phyloP scores from a whole-genome alignment of 2,888 invertebrate genomes.

The Sphaeridia pumilis region DNA sequence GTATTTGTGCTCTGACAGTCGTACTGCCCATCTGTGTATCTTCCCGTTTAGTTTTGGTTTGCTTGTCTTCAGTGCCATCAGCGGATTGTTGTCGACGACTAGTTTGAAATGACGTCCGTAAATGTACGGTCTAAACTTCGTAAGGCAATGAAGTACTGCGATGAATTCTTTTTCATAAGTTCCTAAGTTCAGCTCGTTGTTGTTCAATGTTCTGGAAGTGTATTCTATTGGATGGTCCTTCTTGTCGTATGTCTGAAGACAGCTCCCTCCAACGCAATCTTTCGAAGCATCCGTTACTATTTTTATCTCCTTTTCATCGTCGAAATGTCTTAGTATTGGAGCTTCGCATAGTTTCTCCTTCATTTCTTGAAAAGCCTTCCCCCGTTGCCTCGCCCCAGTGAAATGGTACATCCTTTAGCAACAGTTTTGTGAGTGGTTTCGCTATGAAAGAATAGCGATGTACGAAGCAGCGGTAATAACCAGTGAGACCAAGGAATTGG shows the following conservation, averaged over 20 bases:
- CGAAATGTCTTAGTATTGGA: slow-evolving; percentile 27
- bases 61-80: not conserved
- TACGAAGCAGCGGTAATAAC: slow-evolving; percentile 12
- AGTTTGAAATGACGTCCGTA: not conserved
- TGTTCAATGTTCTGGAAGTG: not conserved
- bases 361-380: slow-evolving; percentile 23
- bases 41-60: not conserved
- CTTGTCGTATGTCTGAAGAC: slow-evolving; percentile 23
- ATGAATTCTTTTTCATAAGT: not conserved
- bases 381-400: slow-evolving; percentile 19
- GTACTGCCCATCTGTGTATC: not conserved
- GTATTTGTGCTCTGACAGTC: not conserved
- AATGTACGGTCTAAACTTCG: not conserved
- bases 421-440: slow-evolving; percentile 32
- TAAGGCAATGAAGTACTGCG: not conserved
- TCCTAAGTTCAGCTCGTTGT: not conserved
- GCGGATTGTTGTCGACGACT: not conserved
- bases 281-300: slow-evolving; percentile 33
- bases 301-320: slow-evolving; percentile 18
- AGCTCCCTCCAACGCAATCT: slow-evolving; percentile 29
- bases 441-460: slow-evolving; percentile 31
- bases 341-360: slow-evolving; percentile 17
- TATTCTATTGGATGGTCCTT: not conserved
- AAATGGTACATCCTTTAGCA: slow-evolving; percentile 26
- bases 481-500: not conserved